Base-by-base conservation (phyloP, 2,113 vertebrate genomes). In the Danionella cerebrum region DNA sequence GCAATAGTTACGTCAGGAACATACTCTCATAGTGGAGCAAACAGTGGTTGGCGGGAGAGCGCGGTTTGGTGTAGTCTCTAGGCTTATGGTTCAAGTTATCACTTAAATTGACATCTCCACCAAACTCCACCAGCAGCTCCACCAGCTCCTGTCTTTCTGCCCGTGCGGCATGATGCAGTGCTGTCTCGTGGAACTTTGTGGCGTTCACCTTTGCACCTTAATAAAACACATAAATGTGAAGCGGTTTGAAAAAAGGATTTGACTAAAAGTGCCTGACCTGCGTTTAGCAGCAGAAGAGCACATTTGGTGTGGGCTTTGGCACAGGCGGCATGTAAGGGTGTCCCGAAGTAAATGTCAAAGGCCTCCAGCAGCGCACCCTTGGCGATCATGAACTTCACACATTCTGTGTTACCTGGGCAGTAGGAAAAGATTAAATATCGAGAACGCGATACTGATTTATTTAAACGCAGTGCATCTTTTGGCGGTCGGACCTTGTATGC, bases 161-260 rank as follows among this genome's bases (percentile, higher is more conserved):
- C 31, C 90, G 91, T 1, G 93, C 94, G 0, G 94, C 92, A 0
- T 93, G 90, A 63, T 98, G 95, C 8, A 98, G 79, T 0, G 94
- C 91, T 0, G 91, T 96, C 85, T 95, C 92, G 0, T 97, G 93
- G 25, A 96, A 92, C 62, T 90, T 94, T 0, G 87, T 84, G 0
- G 91, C 93, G 0, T 98, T 96, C 78, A 98, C 94, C 0, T 89
- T 88, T 59, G 95, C 93, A 27, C 94, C 94, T 96, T 73, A 31
- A 31, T 7, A 31, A 31, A 31, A 31, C 7, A n/a, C n/a, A n/a
- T n/a, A n/a, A n/a, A n/a, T n/a, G n/a, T n/a, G n/a, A n/a, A n/a
- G n/a, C n/a, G n/a, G n/a, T n/a, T n/a, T n/a, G n/a, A n/a, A n/a
- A n/a, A n/a, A n/a, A n/a, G n/a, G n/a, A n/a, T n/a, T n/a, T n/a